Evolutionary conservation across 2,113 vertebrate species (phyloP), one percentile per base, ranked within the genome.

Genomic region (Gymnorhina tibicen): DNA sequence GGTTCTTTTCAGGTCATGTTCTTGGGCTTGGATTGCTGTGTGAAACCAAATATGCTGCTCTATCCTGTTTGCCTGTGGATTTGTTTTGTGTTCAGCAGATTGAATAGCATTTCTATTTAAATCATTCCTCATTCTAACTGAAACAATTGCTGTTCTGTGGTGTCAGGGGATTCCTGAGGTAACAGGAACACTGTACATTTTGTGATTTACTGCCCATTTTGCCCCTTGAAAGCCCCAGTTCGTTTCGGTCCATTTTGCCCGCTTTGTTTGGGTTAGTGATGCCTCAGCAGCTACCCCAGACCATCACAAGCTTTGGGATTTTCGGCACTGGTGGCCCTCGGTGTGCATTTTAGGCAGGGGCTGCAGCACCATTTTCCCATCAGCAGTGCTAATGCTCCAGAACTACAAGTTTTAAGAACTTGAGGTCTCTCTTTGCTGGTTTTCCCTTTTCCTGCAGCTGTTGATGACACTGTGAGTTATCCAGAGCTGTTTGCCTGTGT

Each of bases 101-200:
- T 81, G 88, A 95, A 80, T 49, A 75, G 91, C 83, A 66, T 96
- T 93, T 82, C 92, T 91, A 79, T 96, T 93, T 93, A 89, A 95
- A 81, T 89, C 73, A 6, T 62, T n/a, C 42, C 80, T 87, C 87
- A 58, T 91, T 95, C 92, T 50, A 74, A 84, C 68, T 56, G 81
- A 86, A 96, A 93, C 90, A 93, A 91, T 77, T 44, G 79, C 66
- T 63, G 68, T 78, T 93, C 93, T 60, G 60, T 64, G 52, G 76
- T 16, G 73, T 92, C 91, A 87, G 89, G 93, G 73, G 86, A 79
- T 86, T 92, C 86, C 27, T 84, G 79, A 95, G 85, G 86, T 91
- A 78, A 92, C 7, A 89, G 82, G 68, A 84, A 60, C 79, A 30
- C 56, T 84, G 39, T 4, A 18, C 13, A 66, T 46, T 76, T 74